These are phyloP conservation scores for Penaeus chinensis DNA, from an alignment of 1,140 invertebrate species.

Conservation along the genomic window DNA sequence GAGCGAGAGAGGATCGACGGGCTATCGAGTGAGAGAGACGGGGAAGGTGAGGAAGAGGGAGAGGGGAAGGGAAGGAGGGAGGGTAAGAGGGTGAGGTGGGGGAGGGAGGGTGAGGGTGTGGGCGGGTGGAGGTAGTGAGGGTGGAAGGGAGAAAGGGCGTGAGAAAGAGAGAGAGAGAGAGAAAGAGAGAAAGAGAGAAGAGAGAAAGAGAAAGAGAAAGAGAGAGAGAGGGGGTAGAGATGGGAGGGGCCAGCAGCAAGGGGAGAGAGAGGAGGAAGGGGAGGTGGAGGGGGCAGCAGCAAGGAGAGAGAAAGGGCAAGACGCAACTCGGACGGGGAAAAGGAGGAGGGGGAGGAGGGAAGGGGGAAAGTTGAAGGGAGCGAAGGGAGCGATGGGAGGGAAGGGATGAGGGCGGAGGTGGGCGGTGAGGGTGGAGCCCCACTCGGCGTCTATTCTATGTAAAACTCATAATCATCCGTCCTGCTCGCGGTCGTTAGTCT, in stretches of 20 bases:
- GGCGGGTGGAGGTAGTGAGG: too few relatives aligned
- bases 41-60: too few relatives aligned
- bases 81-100: too few relatives aligned
- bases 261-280: not conserved
- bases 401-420: not conserved
- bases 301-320: not conserved
- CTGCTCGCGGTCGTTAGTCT: too few relatives aligned
- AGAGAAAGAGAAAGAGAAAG: not conserved
- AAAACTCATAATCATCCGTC: too few relatives aligned
- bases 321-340: not conserved
- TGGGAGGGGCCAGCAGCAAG: not conserved
- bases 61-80: too few relatives aligned
- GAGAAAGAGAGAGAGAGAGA: not conserved
- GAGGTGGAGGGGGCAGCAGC: not conserved
- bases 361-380: not conserved
- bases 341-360: not conserved
- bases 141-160: too few relatives aligned
- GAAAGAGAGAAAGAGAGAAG: not conserved
- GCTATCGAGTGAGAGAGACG: too few relatives aligned
- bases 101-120: too few relatives aligned
- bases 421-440: too few relatives aligned
- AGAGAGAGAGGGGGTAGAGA: not conserved
- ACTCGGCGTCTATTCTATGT: too few relatives aligned
- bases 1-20: too few relatives aligned
- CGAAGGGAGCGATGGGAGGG: not conserved